Evolutionary conservation across 2,888 invertebrate species (phyloP), one percentile per base, ranked within the genome.

Genomic region (Rhamnusium bicolor): DNA sequence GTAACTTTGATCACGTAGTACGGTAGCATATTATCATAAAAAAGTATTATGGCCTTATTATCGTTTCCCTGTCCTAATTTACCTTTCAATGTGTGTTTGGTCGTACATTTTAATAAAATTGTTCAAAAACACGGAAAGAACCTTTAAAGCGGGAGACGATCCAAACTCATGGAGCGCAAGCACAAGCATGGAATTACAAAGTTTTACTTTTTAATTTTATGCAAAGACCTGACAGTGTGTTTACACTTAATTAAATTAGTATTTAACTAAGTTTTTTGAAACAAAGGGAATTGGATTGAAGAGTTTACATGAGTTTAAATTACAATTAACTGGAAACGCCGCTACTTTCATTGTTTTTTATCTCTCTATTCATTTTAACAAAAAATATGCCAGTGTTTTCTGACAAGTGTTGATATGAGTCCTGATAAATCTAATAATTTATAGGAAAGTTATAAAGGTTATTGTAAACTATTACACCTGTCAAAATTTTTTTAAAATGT

Each of bases 181-280:
- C 53, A n/a, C n/a, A 27, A 49, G 51, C 53, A 60, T 8, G 51
- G 40, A 49, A 60, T 61, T 69, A 61, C 49, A 49, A 58, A 69
- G 69, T 60, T 56, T 69, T 32, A 69, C 69, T 60, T 69, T 69
- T 69, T 69, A 61, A 60, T 61, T 69, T 60, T 60, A 60, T 69
- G 51, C 51, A 24, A 69, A 51, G 49, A 47, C 46, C 10, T 46
- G 47, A 68, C 40, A 16, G 8, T 46, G 19, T 58, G 51, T 60
- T 60, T 51, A 29, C 60, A 60, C 60, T 51, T 60, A 69, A 69
- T 61, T 69, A 51, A 69, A 69, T 69, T 69, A 60, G 16, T 56
- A 32, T 32, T 49, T 60, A 69, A 69, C 32, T 61, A 60, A 68
- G 58, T 68, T 69, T 51, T 60, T 56, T 40, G 53, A 49, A 60